A percentile compares a stretch with the other conserved stretches of the same genome.
Evolutionary conservation across 2,797 vertebrate genomes (phyloP).

Genomic region (Champsocephalus esox): DNA sequence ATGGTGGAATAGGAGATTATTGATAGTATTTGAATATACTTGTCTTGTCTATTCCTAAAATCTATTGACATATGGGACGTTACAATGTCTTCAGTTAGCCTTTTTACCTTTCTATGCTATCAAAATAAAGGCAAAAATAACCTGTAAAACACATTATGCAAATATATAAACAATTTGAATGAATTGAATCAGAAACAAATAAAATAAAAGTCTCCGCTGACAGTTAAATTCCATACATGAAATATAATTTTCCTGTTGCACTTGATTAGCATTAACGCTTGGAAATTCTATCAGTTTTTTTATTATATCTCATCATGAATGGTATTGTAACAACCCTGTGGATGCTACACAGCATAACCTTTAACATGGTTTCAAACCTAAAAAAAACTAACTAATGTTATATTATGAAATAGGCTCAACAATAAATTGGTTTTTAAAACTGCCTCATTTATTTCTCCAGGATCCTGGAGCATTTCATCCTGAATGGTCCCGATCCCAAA

Average conservation of each 20-base stretch:
- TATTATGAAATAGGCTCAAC: not conserved
- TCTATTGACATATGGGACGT: not conserved
- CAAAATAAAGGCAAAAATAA: not conserved
- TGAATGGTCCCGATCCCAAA: constrained; percentile 80
- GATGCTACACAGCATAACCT: not conserved
- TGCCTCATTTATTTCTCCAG: constrained; percentile 42
- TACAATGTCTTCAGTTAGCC: not conserved
- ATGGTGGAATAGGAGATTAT: not conserved
- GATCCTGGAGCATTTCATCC: constrained; percentile 83
- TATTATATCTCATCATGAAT: not conserved
- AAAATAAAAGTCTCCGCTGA: not conserved
- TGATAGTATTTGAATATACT: not conserved
- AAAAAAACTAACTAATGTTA: not conserved
- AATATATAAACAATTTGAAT: not conserved
- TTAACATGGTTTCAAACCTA: not conserved
- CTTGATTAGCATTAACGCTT: not conserved
- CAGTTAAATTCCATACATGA: too few relatives aligned
- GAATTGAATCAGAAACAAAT: not conserved
- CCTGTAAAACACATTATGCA: not conserved
- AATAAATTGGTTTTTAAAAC: too few relatives aligned
- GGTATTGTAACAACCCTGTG: not conserved
- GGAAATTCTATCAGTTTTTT: not conserved
- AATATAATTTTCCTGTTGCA: too few relatives aligned
- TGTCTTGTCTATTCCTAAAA: rapidly evolving
- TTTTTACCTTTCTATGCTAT: not conserved